phyloP scores from a whole-genome alignment of 2,888 invertebrate genomes.

The Thecophora atra region DNA sequence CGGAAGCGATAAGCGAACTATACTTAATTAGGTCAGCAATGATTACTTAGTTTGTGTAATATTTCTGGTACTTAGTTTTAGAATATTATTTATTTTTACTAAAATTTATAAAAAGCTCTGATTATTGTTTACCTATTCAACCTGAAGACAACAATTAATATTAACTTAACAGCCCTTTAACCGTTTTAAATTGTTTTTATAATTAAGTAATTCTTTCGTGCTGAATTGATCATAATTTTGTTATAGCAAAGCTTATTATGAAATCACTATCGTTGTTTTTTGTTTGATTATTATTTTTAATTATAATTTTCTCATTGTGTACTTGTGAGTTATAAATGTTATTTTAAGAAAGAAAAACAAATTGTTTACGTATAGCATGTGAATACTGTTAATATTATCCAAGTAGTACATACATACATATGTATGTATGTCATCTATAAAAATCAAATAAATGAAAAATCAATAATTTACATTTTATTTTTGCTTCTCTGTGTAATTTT shows the following conservation, averaged over 20 bases:
- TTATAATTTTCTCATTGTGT: neutral
- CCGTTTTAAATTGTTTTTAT: neutral
- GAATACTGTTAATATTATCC: neutral
- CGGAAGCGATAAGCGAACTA: too few species aligned
- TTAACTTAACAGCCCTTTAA: neutral
- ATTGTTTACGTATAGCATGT: neutral
- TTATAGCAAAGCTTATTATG: neutral
- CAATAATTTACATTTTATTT: slow-evolving; percentile 40
- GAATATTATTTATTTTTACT: too few species aligned
- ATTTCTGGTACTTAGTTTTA: too few species aligned
- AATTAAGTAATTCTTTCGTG: neutral
- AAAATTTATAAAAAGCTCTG: too few species aligned
- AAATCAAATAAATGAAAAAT: slow-evolving; percentile 35
- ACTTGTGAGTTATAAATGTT: neutral
- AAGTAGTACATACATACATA: neutral
- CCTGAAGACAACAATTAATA: neutral
- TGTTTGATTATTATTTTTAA: neutral
- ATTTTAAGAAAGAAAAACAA: too few species aligned
- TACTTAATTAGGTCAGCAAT: too few species aligned
- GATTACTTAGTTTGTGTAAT: too few species aligned
- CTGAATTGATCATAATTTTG: too few species aligned
- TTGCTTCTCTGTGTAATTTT: neutral
- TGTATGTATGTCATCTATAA: neutral
- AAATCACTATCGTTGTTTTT: neutral
- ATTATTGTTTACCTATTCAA: neutral